Percentiles rank a stretch among this genome's conserved stretches.
Conservation (phyloP, 2,113 vertebrate species). For the Salvator merianae region DNA sequence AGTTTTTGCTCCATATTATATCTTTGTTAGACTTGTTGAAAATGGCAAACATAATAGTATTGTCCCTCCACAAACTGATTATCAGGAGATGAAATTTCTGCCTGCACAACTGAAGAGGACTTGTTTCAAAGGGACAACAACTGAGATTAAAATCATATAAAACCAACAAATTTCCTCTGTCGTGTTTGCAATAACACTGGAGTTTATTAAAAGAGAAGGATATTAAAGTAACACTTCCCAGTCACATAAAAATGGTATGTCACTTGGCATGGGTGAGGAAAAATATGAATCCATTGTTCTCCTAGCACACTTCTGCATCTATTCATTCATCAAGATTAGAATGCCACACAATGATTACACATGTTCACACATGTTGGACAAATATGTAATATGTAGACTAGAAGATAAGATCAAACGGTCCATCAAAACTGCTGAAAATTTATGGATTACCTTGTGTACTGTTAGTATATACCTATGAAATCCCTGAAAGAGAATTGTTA, state of each 20-base stretch:
- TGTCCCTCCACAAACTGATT: background rate
- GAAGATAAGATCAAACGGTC: background rate
- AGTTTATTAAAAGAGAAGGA: background rate
- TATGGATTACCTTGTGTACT: background rate
- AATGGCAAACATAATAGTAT: background rate
- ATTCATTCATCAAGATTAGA: fast-evolving
- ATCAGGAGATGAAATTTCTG: background rate
- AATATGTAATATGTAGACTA: fast-evolving
- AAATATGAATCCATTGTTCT: background rate
- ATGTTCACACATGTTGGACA: background rate
- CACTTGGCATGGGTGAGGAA: background rate
- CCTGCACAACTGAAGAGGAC: constrained; percentile 3
- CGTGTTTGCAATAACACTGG: constrained; percentile 15
- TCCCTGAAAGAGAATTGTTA: background rate
- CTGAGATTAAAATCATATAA: constrained; percentile 36
- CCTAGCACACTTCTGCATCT: background rate
- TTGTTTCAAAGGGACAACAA: constrained; percentile 15
- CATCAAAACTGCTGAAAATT: background rate
- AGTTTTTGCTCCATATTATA: background rate
- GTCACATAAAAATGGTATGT: background rate
- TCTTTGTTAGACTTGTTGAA: constrained; percentile 12
- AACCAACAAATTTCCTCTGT: background rate
- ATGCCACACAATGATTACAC: background rate
- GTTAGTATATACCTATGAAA: background rate
- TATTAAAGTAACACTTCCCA: constrained; percentile 7